Conservation (phyloP, 2,113 vertebrate species). For the Orthonyx spaldingii region DNA sequence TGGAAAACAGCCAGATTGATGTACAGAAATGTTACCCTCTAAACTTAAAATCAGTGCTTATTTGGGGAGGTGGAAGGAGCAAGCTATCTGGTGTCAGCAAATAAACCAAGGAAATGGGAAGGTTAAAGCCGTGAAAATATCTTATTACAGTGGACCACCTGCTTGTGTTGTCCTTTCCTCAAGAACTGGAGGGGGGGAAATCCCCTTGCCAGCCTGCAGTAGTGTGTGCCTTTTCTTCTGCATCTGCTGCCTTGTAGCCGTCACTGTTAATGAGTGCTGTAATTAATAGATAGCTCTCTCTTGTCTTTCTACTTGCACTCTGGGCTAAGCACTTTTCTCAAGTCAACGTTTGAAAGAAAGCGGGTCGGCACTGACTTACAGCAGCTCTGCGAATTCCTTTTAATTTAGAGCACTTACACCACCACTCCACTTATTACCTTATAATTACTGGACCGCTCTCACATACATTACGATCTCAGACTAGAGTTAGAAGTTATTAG, state of each 20-base stretch:
- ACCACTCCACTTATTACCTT: slow-evolving; percentile 77
- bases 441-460: slow-evolving; percentile 74
- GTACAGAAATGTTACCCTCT: background rate
- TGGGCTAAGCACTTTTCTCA: slow-evolving; percentile 75
- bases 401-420: slow-evolving; percentile 80
- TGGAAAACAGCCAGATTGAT: background rate
- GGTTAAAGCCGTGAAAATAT: slow-evolving; percentile 32
- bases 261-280: slow-evolving; percentile 86
- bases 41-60: background rate
- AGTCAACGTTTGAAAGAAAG: slow-evolving; percentile 75
- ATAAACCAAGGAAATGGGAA: slow-evolving; percentile 45
- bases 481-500: slow-evolving; percentile 75
- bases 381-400: slow-evolving; percentile 75
- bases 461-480: slow-evolving; percentile 74
- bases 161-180: slow-evolving; percentile 39
- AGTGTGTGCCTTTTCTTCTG: slow-evolving; percentile 35
- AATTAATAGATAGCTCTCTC: slow-evolving; percentile 93
- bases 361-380: slow-evolving; percentile 74
- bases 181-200: slow-evolving; percentile 25
- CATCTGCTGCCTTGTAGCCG: slow-evolving; percentile 73
- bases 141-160: slow-evolving; percentile 33
- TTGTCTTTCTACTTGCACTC: slow-evolving; percentile 76
- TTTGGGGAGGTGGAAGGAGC: background rate
- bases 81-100: slow-evolving; percentile 2
- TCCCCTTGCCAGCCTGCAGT: slow-evolving; percentile 40